Evolutionary conservation across 2,888 invertebrate species (phyloP).

Genomic region (Smittia sp.): DNA sequence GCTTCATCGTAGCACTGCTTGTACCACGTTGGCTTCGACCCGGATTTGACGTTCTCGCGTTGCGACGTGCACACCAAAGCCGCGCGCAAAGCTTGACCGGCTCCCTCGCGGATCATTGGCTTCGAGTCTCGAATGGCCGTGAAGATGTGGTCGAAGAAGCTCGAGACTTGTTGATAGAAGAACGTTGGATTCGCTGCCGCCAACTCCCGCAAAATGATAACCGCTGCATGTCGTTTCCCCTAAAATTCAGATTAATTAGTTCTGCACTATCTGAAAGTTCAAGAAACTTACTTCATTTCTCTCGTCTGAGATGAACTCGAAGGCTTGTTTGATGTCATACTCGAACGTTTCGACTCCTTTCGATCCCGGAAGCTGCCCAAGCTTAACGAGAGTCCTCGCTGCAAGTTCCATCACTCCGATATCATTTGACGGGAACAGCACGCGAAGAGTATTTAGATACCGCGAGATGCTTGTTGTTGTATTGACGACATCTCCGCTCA

Average conservation of each 20-base stretch:
- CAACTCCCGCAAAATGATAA: conserved; percentile 86
- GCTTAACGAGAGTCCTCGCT: conserved; percentile 89
- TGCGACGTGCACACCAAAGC: conserved; percentile 94
- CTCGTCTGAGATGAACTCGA: conserved; percentile 92
- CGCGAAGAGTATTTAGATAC: conserved; percentile 89
- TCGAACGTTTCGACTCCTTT: conserved; percentile 97
- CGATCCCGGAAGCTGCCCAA: conserved; percentile 88
- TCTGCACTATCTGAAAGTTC: no score
- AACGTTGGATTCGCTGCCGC: conserved; percentile 96
- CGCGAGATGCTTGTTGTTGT: conserved; percentile 85
- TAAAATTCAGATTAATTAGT: conserved; percentile 44
- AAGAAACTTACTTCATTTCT: conserved; percentile 68
- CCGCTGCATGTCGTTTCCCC: conserved; percentile 87
- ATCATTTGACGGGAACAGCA: conserved; percentile 85
- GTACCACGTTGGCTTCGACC: conserved; percentile 86
- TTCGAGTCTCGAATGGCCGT: conserved; percentile 89
- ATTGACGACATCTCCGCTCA: conserved; percentile 90
- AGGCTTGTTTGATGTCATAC: conserved; percentile 92
- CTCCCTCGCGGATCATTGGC: conserved; percentile 85
- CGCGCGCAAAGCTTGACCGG: conserved; percentile 90
- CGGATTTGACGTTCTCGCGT: conserved; percentile 91
- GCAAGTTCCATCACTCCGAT: conserved; percentile 93
- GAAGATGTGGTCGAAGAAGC: conserved; percentile 91
- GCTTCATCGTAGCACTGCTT: conserved; percentile 92
- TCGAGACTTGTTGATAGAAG: conserved; percentile 91